Percentiles rank a stretch among this genome's conserved stretches.
Evolutionary conservation across 2,888 invertebrate species (phyloP).

Genomic region (Brachylomia viminalis): DNA sequence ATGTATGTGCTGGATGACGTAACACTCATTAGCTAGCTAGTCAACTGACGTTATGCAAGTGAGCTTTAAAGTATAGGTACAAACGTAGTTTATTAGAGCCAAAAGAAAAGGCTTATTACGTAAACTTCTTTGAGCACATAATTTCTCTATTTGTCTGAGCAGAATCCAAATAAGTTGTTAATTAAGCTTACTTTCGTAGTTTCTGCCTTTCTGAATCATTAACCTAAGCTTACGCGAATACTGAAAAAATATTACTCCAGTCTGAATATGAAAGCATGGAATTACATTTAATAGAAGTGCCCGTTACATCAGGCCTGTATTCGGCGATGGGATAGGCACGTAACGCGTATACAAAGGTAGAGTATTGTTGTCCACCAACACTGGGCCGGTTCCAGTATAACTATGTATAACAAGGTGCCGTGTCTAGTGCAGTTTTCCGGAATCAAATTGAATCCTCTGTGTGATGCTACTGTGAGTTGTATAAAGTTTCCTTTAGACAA

Average conservation of each 20-base stretch:
- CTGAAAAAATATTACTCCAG: not conserved
- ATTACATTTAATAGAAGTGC: not conserved
- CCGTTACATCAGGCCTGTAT: not conserved
- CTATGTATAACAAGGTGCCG: not conserved
- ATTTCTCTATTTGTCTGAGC: conserved; percentile 4
- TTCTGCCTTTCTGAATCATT: not conserved
- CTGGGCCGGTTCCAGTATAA: not conserved
- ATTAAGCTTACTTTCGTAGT: conserved; percentile 6
- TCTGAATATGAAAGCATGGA: not conserved
- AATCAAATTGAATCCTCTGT: conserved; percentile 19
- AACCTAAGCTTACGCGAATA: not conserved
- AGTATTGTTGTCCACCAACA: conserved; percentile 11
- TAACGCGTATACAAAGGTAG: not conserved
- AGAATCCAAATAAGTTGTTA: conserved; percentile 23
- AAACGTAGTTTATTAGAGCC: not conserved
- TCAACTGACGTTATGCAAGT: not conserved
- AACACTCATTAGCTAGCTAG: not conserved
- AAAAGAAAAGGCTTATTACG: conserved; percentile 7
- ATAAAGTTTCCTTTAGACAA: no score
- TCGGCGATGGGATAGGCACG: no score
- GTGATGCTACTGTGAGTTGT: conserved; percentile 3
- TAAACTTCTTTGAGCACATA: conserved; percentile 8
- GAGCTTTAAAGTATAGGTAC: not conserved
- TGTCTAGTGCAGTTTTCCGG: not conserved
- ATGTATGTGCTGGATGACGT: not conserved